Evolutionary conservation across 2,888 invertebrate genomes (phyloP), one percentile per base, ranked within the genome.

Genomic region (Pristionchus entomophagus): DNA sequence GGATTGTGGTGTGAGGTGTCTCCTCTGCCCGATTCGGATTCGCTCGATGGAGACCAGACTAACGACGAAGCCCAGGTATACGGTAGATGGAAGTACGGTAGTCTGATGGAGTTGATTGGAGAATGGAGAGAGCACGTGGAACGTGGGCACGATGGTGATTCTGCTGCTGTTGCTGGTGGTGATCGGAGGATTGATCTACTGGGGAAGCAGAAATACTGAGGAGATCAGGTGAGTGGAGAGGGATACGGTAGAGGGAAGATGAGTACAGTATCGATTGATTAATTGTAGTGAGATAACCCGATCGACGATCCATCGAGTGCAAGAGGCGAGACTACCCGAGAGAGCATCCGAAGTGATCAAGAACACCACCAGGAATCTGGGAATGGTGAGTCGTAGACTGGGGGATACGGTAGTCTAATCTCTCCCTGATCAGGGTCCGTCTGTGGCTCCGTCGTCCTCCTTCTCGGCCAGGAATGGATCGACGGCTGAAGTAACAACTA

Each of bases 301-400:
- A 45, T 49, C 53, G 65, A 84, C 83, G 45, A 84, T 84, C n/a
- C 29, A 84, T 41, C 62, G 65, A n/a, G 83, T 84, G 65, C 83
- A 84, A 29, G 83, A 84, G 45, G 62, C 83, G 49, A 51, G 65
- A 49, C 65, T 84, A 14, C 83, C 83, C 29, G 83, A 62, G 83
- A 51, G 83, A 65, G 83, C 83, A 49, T 49, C 83, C 14, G 65
- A 62, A 14, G 83, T 41, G 8, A 84, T 84, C 38, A 62, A 84
- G 83, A 45, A 26, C 10, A 49, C 65, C 6, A 35, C 65, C 22
- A 84, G 65, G 41, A 82, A 38, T 80, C 19, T 80, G 32, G 78
- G 51, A 51, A 80, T 49, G 82, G 82, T 84, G 65, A 29, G 65
- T n/a, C n/a, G 65, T 65, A 65, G 49, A 62, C 0, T 8, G 35